phyloP scores from a whole-genome alignment of 2,888 invertebrate genomes.

The Eilema caniola region DNA sequence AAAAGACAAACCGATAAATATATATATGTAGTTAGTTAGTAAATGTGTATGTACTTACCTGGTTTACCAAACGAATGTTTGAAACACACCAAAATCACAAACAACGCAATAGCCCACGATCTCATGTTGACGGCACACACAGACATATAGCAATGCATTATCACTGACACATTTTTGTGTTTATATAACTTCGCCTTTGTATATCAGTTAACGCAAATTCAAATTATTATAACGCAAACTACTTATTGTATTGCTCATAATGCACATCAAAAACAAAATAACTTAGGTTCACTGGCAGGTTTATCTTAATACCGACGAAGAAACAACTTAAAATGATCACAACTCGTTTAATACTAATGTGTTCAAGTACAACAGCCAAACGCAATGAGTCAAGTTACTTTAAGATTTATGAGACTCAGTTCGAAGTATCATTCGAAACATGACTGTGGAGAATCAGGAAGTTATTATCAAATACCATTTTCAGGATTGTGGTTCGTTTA shows the following conservation, averaged over 20 bases:
- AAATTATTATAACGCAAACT: constrained; percentile 14
- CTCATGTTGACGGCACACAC: constrained; percentile 49
- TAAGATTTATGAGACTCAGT: not conserved
- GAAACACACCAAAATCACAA: constrained; percentile 47
- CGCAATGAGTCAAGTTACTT: constrained; percentile 1
- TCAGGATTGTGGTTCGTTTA: not conserved
- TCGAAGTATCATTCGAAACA: not conserved
- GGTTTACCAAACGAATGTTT: constrained; percentile 48
- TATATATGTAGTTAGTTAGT: not conserved
- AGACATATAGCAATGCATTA: constrained; percentile 40
- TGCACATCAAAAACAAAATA: constrained; percentile 1
- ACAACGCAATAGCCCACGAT: constrained; percentile 36
- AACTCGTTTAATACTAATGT: not conserved
- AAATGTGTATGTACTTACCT: not conserved
- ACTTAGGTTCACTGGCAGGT: not conserved
- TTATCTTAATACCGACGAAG: not conserved
- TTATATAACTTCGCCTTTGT: constrained; percentile 50
- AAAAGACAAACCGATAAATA: not conserved
- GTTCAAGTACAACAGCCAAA: not conserved
- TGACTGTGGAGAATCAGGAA: not conserved
- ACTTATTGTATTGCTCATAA: constrained; percentile 10
- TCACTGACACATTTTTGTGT: constrained; percentile 36
- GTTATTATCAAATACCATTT: constrained; percentile 3
- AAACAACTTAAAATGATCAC: not conserved
- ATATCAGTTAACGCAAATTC: constrained; percentile 34